phyloP scores from a whole-genome alignment of 2,797 vertebrate species.

The Fringilla coelebs region DNA sequence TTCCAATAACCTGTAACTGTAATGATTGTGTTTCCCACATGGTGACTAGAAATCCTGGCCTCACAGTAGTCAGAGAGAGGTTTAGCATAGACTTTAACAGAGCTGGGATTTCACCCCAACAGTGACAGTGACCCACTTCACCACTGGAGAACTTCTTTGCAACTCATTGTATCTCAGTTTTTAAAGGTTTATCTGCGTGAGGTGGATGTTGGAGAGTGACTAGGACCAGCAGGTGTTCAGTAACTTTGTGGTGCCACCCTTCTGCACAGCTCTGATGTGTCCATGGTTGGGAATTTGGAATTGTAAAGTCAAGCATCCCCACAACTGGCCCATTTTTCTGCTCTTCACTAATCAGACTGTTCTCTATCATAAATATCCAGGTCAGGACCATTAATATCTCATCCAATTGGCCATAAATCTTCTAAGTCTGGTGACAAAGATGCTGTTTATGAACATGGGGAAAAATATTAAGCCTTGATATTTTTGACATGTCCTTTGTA shows the following conservation, averaged over 20 bases:
- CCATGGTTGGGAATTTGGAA: neutral
- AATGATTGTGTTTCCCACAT: neutral
- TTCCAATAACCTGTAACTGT: neutral
- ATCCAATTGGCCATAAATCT: neutral
- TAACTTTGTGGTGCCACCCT: neutral
- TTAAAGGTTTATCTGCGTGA: neutral
- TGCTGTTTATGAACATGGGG: neutral
- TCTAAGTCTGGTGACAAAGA: neutral
- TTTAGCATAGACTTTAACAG: neutral
- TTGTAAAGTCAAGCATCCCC: neutral
- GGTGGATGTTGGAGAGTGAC: neutral
- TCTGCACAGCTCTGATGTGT: neutral
- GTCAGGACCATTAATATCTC: neutral
- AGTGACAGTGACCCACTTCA: neutral
- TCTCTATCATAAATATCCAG: neutral
- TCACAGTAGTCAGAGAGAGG: neutral
- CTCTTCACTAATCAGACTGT: neutral
- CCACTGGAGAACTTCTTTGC: neutral
- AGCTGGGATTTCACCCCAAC: neutral
- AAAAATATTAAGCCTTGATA: neutral
- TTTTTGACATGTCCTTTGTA: neutral
- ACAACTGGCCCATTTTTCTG: neutral
- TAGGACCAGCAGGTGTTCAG: neutral
- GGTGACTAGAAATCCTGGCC: neutral
- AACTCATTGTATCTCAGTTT: neutral